These are phyloP conservation scores for Bombylius discolor DNA, from an alignment of 2,888 invertebrate genomes.

Conservation along the genomic window DNA sequence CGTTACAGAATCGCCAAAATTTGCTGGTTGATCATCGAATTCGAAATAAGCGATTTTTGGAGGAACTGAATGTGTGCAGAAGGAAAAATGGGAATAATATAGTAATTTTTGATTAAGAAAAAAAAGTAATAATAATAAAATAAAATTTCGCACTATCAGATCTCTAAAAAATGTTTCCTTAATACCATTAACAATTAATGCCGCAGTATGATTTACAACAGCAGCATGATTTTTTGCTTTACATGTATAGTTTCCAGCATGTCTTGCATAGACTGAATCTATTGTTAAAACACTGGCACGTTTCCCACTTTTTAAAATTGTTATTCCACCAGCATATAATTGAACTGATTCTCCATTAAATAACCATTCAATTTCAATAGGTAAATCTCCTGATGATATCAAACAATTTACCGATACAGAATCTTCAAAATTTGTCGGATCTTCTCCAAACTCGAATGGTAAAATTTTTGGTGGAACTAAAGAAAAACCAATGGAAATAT, in stretches of 20 bases:
- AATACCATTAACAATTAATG: constrained; percentile 48
- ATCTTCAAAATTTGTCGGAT: constrained; percentile 43
- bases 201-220: constrained; percentile 43
- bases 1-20: constrained; percentile 50
- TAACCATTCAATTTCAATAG: constrained; percentile 54
- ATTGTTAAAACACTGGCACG: constrained; percentile 43
- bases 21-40: constrained; percentile 45
- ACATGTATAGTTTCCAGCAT: constrained; percentile 52
- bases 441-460: constrained; percentile 59
- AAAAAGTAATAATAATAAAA: background rate
- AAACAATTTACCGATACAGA: constrained; percentile 50
- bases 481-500: background rate
- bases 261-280: constrained; percentile 44
- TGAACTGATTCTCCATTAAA: constrained; percentile 30
- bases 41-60: constrained; percentile 40
- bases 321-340: constrained; percentile 16
- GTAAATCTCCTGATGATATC: constrained; percentile 57
- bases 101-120: background rate
- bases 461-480: constrained; percentile 59
- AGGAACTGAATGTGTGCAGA: constrained; percentile 25
- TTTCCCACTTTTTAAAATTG: constrained; percentile 32
- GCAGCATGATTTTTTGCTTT: constrained; percentile 47
- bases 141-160: background rate
- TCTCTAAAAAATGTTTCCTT: background rate
- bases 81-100: too few species aligned